Evolutionary conservation across 2,113 vertebrate species (phyloP).

Genomic region (Anas platyrhynchos): DNA sequence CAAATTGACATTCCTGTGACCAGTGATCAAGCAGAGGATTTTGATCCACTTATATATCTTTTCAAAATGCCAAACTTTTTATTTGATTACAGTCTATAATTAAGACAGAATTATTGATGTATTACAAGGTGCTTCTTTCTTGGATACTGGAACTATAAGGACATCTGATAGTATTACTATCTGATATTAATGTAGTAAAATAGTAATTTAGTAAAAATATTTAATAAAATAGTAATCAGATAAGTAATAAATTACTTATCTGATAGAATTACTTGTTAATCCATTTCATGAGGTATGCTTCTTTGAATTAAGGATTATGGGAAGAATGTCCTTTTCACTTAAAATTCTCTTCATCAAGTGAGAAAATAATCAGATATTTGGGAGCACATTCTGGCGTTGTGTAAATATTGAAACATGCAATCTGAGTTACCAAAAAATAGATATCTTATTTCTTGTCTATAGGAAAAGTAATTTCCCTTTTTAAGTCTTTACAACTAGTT

Average conservation of each 20-base stretch:
- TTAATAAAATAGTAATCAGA: no score
- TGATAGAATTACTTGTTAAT: neutral
- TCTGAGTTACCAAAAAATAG: neutral
- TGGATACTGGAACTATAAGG: neutral
- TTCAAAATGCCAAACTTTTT: conserved; percentile 54
- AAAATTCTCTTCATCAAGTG: neutral
- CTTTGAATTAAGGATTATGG: neutral
- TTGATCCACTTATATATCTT: conserved; percentile 5
- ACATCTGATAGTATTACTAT: neutral
- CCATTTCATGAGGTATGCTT: neutral
- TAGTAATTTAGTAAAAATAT: no score
- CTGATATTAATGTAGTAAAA: no score
- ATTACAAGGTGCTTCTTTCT: neutral
- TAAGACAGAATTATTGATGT: conserved; percentile 33
- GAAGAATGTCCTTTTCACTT: neutral
- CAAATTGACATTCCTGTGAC: conserved; percentile 38
- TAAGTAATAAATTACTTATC: neutral
- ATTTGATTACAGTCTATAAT: neutral
- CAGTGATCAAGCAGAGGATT: conserved; percentile 30
- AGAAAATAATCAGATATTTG: neutral
- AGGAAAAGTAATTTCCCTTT: neutral
- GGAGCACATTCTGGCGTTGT: neutral
- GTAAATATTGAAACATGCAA: neutral
- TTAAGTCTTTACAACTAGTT: neutral
- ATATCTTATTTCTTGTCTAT: neutral